Evolutionary conservation across 2,113 vertebrate species (phyloP).

Genomic region (Cyanoramphus novaezelandiae): DNA sequence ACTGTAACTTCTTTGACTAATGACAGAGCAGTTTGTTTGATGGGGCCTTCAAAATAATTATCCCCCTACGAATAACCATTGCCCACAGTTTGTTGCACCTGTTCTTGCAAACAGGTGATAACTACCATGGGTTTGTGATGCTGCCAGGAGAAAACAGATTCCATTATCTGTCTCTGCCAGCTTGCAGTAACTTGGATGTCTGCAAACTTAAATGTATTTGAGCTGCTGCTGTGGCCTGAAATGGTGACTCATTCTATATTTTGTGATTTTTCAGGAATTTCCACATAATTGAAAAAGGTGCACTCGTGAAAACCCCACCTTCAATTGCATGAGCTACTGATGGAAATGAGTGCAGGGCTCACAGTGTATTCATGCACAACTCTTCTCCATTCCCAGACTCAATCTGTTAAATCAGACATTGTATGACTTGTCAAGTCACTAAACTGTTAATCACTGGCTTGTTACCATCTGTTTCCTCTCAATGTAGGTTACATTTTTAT

Average conservation of each 20-base stretch:
- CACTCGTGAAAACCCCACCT: background rate
- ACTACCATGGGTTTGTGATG: background rate
- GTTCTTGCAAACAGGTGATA: background rate
- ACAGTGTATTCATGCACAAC: background rate
- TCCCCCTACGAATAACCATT: accelerated
- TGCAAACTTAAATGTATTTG: background rate
- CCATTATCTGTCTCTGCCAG: background rate
- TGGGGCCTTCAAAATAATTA: background rate
- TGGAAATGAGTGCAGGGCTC: background rate
- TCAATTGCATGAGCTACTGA: accelerated
- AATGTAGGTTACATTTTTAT: background rate
- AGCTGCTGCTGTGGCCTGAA: background rate
- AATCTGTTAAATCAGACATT: background rate
- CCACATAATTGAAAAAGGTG: background rate
- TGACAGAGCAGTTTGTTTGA: background rate
- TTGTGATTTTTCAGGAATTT: background rate
- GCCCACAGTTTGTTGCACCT: background rate
- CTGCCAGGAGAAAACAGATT: background rate
- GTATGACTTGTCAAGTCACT: background rate
- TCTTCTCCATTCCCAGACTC: background rate
- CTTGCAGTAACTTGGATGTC: background rate
- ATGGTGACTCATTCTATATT: background rate
- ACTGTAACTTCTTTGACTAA: background rate
- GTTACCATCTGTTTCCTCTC: background rate
- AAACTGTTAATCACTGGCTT: background rate